These are phyloP conservation scores for Lamprotornis superbus DNA, from an alignment of 2,113 vertebrate genomes.

Conservation along the genomic window DNA sequence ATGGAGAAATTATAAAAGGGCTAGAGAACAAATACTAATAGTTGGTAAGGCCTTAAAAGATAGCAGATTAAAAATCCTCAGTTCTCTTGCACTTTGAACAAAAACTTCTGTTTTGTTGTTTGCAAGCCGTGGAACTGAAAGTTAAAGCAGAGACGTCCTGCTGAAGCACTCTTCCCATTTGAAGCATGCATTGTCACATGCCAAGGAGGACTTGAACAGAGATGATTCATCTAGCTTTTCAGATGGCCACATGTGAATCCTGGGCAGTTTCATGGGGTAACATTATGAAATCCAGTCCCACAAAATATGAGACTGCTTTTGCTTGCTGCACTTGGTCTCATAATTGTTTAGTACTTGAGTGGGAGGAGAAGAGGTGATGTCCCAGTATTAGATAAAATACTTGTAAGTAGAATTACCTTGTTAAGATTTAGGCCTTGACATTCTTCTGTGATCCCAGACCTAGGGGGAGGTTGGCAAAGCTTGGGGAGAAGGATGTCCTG, in stretches of 20 bases:
- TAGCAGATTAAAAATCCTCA: background rate
- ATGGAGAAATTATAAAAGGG: background rate
- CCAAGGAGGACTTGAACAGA: background rate
- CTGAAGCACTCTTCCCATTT: background rate
- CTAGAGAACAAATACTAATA: background rate
- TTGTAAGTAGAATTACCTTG: background rate
- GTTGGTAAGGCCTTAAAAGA: background rate
- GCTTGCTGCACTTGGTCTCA: background rate
- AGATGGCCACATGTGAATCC: background rate
- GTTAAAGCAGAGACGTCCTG: background rate
- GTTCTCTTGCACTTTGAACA: background rate
- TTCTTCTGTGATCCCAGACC: background rate
- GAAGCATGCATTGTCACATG: accelerated
- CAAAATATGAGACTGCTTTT: background rate
- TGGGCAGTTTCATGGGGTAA: background rate
- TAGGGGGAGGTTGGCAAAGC: background rate
- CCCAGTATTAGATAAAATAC: background rate
- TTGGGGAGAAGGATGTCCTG: background rate
- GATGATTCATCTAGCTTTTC: background rate
- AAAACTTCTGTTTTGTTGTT: background rate
- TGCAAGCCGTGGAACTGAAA: background rate
- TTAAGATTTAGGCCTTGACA: background rate
- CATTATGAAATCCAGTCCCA: background rate
- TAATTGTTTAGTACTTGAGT: background rate
- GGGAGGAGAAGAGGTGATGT: background rate